phyloP scores from a whole-genome alignment of 2,888 invertebrate species.

The Agriopis aurantiaria region DNA sequence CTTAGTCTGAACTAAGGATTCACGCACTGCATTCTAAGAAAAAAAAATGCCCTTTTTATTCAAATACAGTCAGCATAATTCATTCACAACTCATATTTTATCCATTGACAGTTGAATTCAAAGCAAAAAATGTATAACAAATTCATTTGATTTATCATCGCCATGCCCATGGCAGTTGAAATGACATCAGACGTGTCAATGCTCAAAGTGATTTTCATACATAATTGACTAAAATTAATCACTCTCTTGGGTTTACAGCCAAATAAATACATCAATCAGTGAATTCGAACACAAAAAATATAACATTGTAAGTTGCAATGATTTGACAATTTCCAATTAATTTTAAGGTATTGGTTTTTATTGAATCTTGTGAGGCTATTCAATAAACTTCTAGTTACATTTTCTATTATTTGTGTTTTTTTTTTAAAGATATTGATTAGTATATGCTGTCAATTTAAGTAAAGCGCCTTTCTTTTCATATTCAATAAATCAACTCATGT shows the following conservation, averaged over 20 bases:
- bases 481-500: too few species aligned
- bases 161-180: constrained; percentile 32
- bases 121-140: constrained; percentile 14
- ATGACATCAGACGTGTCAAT: constrained; percentile 39
- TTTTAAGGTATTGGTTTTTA: constrained; percentile 5
- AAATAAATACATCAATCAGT: constrained; percentile 44
- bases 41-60: background rate
- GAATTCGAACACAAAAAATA: constrained; percentile 29
- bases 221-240: constrained; percentile 48
- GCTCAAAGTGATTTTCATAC: constrained; percentile 29
- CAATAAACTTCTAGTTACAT: too few species aligned
- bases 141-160: constrained; percentile 29
- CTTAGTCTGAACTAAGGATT: background rate
- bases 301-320: constrained; percentile 31
- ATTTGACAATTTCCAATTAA: constrained; percentile 42
- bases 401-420: too few species aligned
- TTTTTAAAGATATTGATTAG: too few species aligned
- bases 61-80: constrained; percentile 3
- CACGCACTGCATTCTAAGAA: background rate
- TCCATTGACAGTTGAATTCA: constrained; percentile 16
- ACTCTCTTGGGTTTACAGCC: constrained; percentile 38
- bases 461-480: too few species aligned
- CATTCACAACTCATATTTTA: constrained; percentile 10
- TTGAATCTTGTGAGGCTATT: background rate
- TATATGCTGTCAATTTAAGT: too few species aligned